A percentile compares a stretch with the other conserved stretches of the same genome.
Evolutionary conservation across 2,888 invertebrate species (phyloP).

Genomic region (Eurytoma californica): DNA sequence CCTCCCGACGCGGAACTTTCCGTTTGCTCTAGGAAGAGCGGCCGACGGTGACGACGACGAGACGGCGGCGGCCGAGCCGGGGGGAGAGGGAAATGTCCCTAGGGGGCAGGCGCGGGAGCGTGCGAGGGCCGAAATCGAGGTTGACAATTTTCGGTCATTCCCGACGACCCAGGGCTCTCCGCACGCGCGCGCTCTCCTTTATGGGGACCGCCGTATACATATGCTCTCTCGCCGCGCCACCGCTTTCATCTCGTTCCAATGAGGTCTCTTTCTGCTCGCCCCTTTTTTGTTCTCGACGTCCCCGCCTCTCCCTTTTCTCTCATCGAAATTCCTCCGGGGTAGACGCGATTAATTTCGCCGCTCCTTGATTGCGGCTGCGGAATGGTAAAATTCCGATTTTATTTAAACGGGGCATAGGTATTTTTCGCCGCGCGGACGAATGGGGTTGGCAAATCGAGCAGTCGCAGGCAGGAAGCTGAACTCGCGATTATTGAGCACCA

Average conservation of each 20-base stretch:
- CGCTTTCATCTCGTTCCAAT: too few relatives aligned
- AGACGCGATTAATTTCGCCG: too few relatives aligned
- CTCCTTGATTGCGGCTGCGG: not conserved
- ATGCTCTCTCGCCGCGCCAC: too few relatives aligned
- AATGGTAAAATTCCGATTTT: not conserved
- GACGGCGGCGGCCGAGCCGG: not conserved
- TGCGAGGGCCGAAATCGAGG: constrained; percentile 6
- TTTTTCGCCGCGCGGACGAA: not conserved
- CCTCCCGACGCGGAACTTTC: constrained; percentile 36
- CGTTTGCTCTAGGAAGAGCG: constrained; percentile 35
- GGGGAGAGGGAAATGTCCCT: constrained; percentile 16
- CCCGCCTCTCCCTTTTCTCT: too few relatives aligned
- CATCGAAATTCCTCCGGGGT: too few relatives aligned
- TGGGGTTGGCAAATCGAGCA: not conserved
- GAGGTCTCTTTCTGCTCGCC: too few relatives aligned
- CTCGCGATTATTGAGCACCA: constrained; percentile 62
- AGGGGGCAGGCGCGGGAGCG: not conserved
- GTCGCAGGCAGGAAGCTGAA: constrained; percentile 39
- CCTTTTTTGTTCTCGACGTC: too few relatives aligned
- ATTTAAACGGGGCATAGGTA: not conserved
- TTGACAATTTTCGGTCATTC: constrained; percentile 17
- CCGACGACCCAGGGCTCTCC: too few relatives aligned
- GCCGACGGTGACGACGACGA: not conserved
- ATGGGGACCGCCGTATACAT: too few relatives aligned
- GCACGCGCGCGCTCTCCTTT: too few relatives aligned